phyloP scores from a whole-genome alignment of 2,113 vertebrate genomes.

The Chaenogobius annularis region DNA sequence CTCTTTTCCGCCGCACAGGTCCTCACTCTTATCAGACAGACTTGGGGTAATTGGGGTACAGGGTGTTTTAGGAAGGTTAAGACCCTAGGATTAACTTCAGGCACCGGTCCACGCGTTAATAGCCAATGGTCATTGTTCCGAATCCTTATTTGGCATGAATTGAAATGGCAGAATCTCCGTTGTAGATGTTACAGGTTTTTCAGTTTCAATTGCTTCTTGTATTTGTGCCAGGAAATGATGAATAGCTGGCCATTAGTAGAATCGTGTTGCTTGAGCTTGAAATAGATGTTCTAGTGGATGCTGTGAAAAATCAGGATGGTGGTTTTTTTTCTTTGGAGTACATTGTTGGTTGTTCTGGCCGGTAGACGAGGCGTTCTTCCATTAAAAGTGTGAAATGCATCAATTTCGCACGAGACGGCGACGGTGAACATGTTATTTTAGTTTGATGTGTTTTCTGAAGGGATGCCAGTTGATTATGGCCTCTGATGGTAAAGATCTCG shows the following conservation, averaged over 20 bases:
- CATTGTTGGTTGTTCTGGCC: not conserved
- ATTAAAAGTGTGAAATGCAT: not conserved
- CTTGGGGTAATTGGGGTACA: slow-evolving; percentile 37
- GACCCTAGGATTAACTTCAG: slow-evolving; percentile 37
- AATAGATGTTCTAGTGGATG: slow-evolving; percentile 6
- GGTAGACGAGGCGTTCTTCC: not conserved
- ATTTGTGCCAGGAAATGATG: slow-evolving; percentile 7
- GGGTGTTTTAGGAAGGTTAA: slow-evolving; percentile 15
- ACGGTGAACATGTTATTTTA: not conserved
- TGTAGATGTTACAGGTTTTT: not conserved
- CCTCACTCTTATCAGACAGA: slow-evolving; percentile 33
- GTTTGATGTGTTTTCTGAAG: not conserved
- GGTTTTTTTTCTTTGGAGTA: not conserved
- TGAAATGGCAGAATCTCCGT: not conserved
- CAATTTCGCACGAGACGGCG: too few species aligned
- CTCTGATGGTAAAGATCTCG: not conserved
- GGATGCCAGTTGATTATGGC: not conserved
- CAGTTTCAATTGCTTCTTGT: not conserved
- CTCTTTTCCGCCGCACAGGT: slow-evolving; percentile 5
- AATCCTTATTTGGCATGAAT: not conserved
- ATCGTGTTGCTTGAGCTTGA: slow-evolving; percentile 7
- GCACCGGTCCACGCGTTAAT: slow-evolving; percentile 51
- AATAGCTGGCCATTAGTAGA: slow-evolving; percentile 4
- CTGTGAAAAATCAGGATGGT: not conserved
- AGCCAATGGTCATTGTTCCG: slow-evolving; percentile 4